Evolutionary conservation across 2,797 vertebrate species (phyloP), one percentile per base, ranked within the genome.

Genomic region (Mallotus villosus): DNA sequence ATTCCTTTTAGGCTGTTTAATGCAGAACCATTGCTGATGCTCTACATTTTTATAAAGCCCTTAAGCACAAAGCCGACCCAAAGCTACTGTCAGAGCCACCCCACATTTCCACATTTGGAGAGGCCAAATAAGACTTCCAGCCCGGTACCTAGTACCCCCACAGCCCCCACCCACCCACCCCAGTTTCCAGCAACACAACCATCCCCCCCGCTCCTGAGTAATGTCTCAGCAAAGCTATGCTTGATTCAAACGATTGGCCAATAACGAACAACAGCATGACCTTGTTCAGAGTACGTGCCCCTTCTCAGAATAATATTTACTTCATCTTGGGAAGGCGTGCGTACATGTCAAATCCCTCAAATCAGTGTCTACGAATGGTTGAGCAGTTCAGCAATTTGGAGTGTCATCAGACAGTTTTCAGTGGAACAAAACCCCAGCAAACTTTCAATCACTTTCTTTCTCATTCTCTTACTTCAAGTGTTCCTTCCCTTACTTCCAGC

Each of bases 61-160:
- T 57, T 60, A 81, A 71, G 76, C 78, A 70, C 59, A 73, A 87
- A 88, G 55, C 25, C 24, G 49, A 25, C 24, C 25, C 73, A 82
- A 68, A 74, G 73, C 80, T 78, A 71, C 68, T 73, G 79, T 76
- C 74, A 58, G 77, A 78, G 75, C 70, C 78, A 74, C 68, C 64
- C 71, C 51, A 71, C 71, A 63, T 74, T 68, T 2, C 71, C 55
- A 74, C 71, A 63, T 73, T 68, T 2, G 34, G 60, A n/a, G 55
- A 63, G 73, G 37, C 72, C 22, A 16, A 37, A 60, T n/a, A 77
- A 77, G 81, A 27, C 61, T 61, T 84, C 79, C 82, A 78, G 76
- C 79, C 71, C 78, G 79, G 84, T 83, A 84, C 81, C 82, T 81
- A 77, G 72, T 67, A 78, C 83, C 83, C 16, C 51, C n/a, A n/a